A percentile compares a stretch with the other conserved stretches of the same genome.
Evolutionary conservation across 2,888 invertebrate species (phyloP).

Genomic region (Noctua pronuba): DNA sequence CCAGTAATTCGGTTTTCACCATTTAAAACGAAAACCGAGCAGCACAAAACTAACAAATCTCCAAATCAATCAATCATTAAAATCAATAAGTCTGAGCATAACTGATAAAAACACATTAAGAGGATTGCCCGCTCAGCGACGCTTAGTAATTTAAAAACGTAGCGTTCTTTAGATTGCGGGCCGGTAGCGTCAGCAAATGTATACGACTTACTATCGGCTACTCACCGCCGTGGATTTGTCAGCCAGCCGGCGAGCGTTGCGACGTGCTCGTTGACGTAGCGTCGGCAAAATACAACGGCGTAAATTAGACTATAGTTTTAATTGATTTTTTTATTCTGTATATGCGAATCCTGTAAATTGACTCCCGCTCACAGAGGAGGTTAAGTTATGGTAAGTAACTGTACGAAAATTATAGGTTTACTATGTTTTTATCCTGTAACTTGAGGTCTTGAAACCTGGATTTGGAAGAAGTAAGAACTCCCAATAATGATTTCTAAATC

Average conservation of each 20-base stretch:
- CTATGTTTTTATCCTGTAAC: not conserved
- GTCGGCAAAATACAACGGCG: conserved; percentile 65
- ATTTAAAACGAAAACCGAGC: not conserved
- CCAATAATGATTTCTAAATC: not conserved
- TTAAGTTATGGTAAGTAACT: not conserved
- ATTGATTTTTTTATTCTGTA: conserved; percentile 9
- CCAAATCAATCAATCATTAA: conserved; percentile 27
- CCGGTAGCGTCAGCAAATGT: conserved; percentile 86
- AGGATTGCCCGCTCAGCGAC: conserved; percentile 58
- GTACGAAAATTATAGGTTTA: not conserved
- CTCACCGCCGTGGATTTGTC: conserved; percentile 87
- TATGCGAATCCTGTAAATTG: not conserved
- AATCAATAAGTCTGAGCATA: conserved; percentile 55
- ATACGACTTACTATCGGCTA: conserved; percentile 86
- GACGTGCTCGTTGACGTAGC: conserved; percentile 72
- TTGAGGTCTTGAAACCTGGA: not conserved
- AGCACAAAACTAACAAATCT: not conserved
- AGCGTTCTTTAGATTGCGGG: conserved; percentile 77
- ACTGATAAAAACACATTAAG: conserved; percentile 61
- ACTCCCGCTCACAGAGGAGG: not conserved
- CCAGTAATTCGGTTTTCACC: not conserved
- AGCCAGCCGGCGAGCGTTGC: conserved; percentile 72
- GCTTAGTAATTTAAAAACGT: conserved; percentile 81
- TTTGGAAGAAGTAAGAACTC: not conserved
- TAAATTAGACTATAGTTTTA: conserved; percentile 45